Base-by-base conservation (phyloP, 1,140 invertebrate species). In the Dolichoris vasculosae region DNA sequence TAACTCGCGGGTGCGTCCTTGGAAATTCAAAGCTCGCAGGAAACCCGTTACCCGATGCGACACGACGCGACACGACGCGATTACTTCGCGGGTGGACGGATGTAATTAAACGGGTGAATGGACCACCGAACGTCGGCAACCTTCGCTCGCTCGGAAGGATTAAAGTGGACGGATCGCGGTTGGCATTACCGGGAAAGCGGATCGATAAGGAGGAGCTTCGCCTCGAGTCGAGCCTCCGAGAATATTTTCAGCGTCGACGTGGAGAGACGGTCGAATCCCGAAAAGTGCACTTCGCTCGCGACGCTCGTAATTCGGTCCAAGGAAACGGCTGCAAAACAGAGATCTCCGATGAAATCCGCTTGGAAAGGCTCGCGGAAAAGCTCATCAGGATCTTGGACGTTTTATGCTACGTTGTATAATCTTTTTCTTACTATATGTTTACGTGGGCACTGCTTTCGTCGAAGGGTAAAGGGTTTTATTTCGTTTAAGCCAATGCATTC, bases 241-340 rank as follows among this genome's bases (percentile, higher is more conserved):
- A 69, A 69, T 59, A 59, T 35, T 32, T 30, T 69, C n/a, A 51
- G 59, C 46, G 51, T 77, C 51, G 76, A 55, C 20, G 59, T 9
- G 59, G 48, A 15, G n/a, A 17, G 6, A 9, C 6, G 9, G 48
- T 17, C 30, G 4, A 55, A 59, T 35, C 30, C 23, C 32, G 32
- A 78, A 78, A 78, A 55, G 30, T 78, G 48, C 76, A 59, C 55
- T 26, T 59, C 55, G 20, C 23, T 59, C 55, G 3, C 55, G 55
- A 20, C 9, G 20, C 23, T 26, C 55, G 20, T 59, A 59, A 59
- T 59, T 59, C 23, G 23, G 3, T 59, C 55, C 26, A 2, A 2
- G 15, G 23, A 13, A 13, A 3, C 23, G 55, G 20, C 20, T 59
- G 55, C 23, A 59, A 26, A 26, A 59, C 55, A 9, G 23, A 59